Percentiles rank a stretch among this genome's conserved stretches.
These are phyloP conservation scores for Neoscelio sp. DNA, from an alignment of 2,888 invertebrate genomes.

Conservation along the genomic window DNA sequence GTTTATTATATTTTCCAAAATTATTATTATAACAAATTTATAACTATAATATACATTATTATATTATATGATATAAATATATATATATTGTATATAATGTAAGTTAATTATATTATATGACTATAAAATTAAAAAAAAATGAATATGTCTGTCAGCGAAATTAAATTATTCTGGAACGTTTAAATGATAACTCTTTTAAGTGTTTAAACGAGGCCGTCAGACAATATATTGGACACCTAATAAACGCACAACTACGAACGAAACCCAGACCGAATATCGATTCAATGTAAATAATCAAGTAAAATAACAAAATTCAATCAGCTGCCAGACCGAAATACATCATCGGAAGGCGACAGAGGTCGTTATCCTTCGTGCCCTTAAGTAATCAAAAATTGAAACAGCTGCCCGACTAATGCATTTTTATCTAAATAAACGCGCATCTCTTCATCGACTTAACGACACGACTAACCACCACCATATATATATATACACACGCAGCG, in stretches of 20 bases:
- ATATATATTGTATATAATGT: too few species aligned
- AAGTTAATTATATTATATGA: too few species aligned
- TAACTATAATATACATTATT: too few species aligned
- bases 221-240: slow-evolving; percentile 25
- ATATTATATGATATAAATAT: too few species aligned
- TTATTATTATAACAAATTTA: too few species aligned
- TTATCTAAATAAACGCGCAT: slow-evolving; percentile 26
- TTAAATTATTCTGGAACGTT: too few species aligned
- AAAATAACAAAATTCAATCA: slow-evolving; percentile 33
- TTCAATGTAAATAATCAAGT: slow-evolving; percentile 25
- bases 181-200: too few species aligned
- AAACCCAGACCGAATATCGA: slow-evolving; percentile 14
- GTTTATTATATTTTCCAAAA: too few species aligned
- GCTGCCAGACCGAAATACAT: not conserved
- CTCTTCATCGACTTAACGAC: slow-evolving; percentile 10
- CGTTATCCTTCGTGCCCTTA: slow-evolving; percentile 15
- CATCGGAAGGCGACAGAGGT: not conserved
- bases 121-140: too few species aligned
- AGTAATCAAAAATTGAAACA: slow-evolving; percentile 18
- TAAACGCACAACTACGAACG: slow-evolving; percentile 18
- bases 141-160: too few species aligned
- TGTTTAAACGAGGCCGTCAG: slow-evolving; percentile 21
- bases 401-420: slow-evolving; percentile 25
- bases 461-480: slow-evolving; percentile 10
- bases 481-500: slow-evolving; percentile 22